Percentiles rank a stretch among this genome's conserved stretches.
These are phyloP conservation scores for Andinoacara biseriatus DNA, from an alignment of 2,113 vertebrate species.

Conservation along the genomic window DNA sequence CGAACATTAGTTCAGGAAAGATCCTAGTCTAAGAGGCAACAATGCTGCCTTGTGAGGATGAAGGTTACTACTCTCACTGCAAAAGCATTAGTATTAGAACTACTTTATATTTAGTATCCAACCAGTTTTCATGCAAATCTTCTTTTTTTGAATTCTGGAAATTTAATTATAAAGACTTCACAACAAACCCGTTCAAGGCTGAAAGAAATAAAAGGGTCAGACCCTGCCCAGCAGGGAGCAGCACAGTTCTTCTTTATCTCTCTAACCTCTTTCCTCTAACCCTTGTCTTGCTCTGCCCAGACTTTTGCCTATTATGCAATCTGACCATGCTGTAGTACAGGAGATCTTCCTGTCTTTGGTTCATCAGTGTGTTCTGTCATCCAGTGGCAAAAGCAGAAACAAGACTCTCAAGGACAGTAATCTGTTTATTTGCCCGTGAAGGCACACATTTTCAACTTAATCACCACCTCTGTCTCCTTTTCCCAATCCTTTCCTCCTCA, in stretches of 20 bases:
- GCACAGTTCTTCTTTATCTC: constrained; percentile 47
- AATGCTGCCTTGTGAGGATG: neutral
- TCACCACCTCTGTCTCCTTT: constrained; percentile 2
- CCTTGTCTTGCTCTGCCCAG: constrained; percentile 16
- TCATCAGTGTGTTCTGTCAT: constrained; percentile 42
- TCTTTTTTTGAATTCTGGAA: neutral
- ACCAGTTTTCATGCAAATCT: neutral
- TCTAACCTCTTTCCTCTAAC: constrained; percentile 29
- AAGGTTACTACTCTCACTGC: neutral
- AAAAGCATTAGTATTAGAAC: neutral
- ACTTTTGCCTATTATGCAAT: constrained; percentile 1
- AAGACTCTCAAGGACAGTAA: constrained; percentile 27
- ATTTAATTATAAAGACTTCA: neutral
- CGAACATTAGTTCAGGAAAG: neutral
- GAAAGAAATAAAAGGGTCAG: constrained; percentile 6
- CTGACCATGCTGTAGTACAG: constrained; percentile 9
- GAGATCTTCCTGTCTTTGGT: constrained; percentile 26
- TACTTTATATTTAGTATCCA: neutral
- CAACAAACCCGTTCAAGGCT: constrained; percentile 6
- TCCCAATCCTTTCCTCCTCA: neutral
- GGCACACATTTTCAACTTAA: constrained; percentile 41
- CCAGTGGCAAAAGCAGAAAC: constrained; percentile 14
- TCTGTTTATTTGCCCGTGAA: constrained; percentile 49
- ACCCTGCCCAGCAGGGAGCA: constrained; percentile 64
- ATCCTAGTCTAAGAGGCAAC: neutral